Evolutionary conservation across 1,140 invertebrate genomes (phyloP).

Genomic region (Sycophaga agraensis): DNA sequence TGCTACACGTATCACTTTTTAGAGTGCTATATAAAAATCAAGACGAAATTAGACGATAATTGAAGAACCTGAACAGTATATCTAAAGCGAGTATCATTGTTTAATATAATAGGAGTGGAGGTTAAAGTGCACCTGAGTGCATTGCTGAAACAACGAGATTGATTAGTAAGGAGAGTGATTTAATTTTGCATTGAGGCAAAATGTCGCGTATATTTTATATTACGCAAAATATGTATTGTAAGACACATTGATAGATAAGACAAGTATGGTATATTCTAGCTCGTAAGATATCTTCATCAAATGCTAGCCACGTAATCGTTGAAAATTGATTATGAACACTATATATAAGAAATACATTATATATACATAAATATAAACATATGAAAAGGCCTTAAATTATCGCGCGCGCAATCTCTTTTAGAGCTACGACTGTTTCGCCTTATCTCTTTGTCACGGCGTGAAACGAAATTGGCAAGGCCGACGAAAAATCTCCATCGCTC

Average conservation of each 20-base stretch:
- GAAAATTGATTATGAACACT: neutral
- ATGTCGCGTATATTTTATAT: constrained; percentile 21
- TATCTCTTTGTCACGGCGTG: constrained; percentile 9
- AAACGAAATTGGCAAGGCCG: constrained; percentile 11
- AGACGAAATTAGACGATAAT: too few relatives aligned
- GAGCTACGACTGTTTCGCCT: constrained; percentile 11
- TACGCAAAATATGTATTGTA: too few relatives aligned
- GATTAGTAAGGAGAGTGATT: constrained; percentile 1
- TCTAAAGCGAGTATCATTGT: too few relatives aligned
- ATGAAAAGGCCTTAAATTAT: constrained; percentile 18
- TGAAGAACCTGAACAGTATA: too few relatives aligned
- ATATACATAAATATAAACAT: too few relatives aligned
- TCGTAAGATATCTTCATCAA: constrained; percentile 6
- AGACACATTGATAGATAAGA: neutral
- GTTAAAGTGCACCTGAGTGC: too few relatives aligned
- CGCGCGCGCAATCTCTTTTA: neutral
- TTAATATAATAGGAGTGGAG: too few relatives aligned
- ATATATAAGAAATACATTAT: too few relatives aligned
- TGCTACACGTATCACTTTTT: too few relatives aligned
- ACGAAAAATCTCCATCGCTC: neutral
- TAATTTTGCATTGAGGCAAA: constrained; percentile 11
- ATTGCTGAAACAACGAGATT: constrained; percentile 1
- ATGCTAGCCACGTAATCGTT: constrained; percentile 3
- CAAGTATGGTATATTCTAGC: constrained; percentile 5
- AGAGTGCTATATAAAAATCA: too few relatives aligned